Conservation (phyloP, 2,113 vertebrate genomes). For the Tonatia bakeri region DNA sequence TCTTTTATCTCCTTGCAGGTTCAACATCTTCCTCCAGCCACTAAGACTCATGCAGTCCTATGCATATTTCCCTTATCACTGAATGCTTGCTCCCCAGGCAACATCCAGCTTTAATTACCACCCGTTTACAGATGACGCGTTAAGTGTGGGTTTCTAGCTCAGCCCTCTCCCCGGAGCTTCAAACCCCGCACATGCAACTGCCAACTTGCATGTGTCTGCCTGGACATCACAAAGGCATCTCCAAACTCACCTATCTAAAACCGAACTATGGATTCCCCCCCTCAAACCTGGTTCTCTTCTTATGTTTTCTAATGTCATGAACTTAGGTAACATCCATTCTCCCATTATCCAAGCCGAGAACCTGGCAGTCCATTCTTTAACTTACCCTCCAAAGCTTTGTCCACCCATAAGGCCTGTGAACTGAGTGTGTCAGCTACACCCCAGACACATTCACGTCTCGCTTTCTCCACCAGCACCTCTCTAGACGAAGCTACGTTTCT, state of each 20-base stretch:
- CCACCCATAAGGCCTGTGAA: background rate
- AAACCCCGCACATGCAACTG: background rate
- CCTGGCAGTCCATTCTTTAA: background rate
- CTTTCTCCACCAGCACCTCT: background rate
- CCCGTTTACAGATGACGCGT: background rate
- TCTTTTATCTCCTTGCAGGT: background rate
- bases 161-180: background rate
- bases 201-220: background rate
- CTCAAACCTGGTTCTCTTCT: background rate
- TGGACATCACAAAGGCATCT: background rate
- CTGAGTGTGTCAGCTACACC: background rate
- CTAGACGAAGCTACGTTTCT: background rate
- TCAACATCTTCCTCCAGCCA: background rate
- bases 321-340: background rate
- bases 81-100: background rate
- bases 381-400: background rate
- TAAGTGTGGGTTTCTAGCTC: background rate
- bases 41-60: background rate
- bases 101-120: background rate
- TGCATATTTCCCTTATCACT: background rate
- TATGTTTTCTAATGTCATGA: background rate
- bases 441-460: background rate
- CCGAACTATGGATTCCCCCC: background rate
- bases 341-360: background rate
- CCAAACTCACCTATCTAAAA: background rate